phyloP scores from a whole-genome alignment of 1,140 invertebrate genomes.

The Maniola jurtina region DNA sequence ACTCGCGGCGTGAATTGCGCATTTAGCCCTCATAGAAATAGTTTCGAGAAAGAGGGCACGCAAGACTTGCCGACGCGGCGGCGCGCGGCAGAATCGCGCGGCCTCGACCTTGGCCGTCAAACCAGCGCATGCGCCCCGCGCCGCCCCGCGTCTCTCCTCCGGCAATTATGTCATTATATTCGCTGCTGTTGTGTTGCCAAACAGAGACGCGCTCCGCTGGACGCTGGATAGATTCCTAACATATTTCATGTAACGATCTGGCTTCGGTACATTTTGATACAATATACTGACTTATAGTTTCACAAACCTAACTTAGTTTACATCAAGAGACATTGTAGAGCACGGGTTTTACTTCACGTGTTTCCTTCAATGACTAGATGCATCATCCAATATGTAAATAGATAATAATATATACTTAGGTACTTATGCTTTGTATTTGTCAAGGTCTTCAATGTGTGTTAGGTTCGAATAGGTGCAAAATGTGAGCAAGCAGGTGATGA shows the following conservation, averaged over 20 bases:
- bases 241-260: constrained; percentile 26
- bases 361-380: neutral
- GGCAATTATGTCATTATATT: constrained; percentile 77
- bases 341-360: neutral
- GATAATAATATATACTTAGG: neutral
- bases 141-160: constrained; percentile 49
- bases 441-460: neutral
- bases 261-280: neutral
- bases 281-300: too few species aligned
- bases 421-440: neutral
- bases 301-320: too few species aligned
- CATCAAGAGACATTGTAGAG: neutral
- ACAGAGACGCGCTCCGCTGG: constrained; percentile 61
- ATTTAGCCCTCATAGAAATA: constrained; percentile 52
- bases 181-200: constrained; percentile 66
- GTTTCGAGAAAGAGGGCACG: constrained; percentile 63
- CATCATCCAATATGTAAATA: neutral
- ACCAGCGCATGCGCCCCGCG: constrained; percentile 73
- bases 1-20: constrained; percentile 65
- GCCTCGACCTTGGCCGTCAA: constrained; percentile 78
- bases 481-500: neutral
- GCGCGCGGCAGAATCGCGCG: constrained; percentile 73
- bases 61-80: constrained; percentile 63
- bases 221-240: constrained; percentile 50
- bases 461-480: neutral